Conservation (phyloP, 2,888 invertebrate species). For the Ditula angustiorana region DNA sequence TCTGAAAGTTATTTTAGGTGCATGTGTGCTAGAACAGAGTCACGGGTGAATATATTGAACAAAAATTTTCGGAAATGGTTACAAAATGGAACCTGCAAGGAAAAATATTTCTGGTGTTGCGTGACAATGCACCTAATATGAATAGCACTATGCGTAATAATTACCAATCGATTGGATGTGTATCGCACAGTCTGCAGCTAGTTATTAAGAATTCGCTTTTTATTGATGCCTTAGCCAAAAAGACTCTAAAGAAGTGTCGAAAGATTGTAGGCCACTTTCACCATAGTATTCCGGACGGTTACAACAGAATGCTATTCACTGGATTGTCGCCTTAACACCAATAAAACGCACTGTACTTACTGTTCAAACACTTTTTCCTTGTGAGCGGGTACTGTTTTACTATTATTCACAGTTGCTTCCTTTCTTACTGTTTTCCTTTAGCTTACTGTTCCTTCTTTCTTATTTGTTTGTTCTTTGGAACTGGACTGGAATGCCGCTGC, state of each 20-base stretch:
- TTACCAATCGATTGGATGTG: conserved; percentile 42
- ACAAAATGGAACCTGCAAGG: conserved; percentile 20
- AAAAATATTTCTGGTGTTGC: conserved; percentile 33
- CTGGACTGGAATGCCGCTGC: too few species aligned
- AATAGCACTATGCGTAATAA: conserved; percentile 38
- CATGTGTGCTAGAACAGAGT: conserved; percentile 27
- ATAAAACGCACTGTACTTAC: too few species aligned
- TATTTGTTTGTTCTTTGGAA: too few species aligned
- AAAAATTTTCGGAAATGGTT: conserved; percentile 30
- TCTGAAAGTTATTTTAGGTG: conserved; percentile 37
- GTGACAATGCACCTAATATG: conserved; percentile 41
- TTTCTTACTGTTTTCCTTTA: too few species aligned
- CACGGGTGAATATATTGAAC: conserved; percentile 36
- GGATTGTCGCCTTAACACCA: too few species aligned
- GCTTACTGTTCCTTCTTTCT: too few species aligned
- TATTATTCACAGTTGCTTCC: too few species aligned
- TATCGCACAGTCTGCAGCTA: conserved; percentile 42
- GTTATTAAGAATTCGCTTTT: conserved; percentile 42
- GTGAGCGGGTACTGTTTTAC: too few species aligned
- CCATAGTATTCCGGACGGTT: too few species aligned
- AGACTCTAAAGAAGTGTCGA: conserved; percentile 42
- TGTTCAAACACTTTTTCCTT: too few species aligned
- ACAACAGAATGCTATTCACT: too few species aligned
- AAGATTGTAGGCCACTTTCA: conserved; percentile 44
- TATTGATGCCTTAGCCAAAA: conserved; percentile 39